Base-by-base conservation (phyloP, 2,888 invertebrate species). In the Drosophila phalerata region DNA sequence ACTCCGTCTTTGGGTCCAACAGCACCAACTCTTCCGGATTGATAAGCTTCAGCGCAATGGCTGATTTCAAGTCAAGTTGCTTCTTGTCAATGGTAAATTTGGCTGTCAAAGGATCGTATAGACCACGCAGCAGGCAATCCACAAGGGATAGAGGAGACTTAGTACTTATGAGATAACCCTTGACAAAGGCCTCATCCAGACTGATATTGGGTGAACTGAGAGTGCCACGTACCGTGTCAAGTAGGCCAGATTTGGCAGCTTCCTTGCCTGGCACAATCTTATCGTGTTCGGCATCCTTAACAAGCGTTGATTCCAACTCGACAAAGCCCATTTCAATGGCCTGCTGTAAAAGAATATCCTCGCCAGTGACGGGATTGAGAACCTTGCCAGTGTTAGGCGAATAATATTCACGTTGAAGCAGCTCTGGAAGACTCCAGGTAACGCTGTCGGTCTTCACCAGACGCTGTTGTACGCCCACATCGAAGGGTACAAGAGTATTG, bases 71-170 rank as follows among this genome's bases (percentile, higher is more conserved):
- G 13, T 96, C 96, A 82, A 96, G 94, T 56, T 94, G 94, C 53
- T 95, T 94, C 25, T 95, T 94, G 73, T 96, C 95, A 64, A 96
- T 95, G 5, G 94, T 94, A 69, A 96, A 94, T 56, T 95, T 94
- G 0, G 97, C 97, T 3, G 95, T 95, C 74, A 94, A 94, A 4
- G 96, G 94, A 89, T 97, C 95, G 90, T 97, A 97, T 42, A 96
- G 94, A 70, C 96, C 96, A 91, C 97, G 95, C 28, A 97, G 95
- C 60, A 97, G 93, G 13, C 97, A 96, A 93, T 97, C 97, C 91
- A 97, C 97, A 67, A 97, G 92, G 0, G 97, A 96, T 94, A 96
- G 95, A 0, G 97, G 97, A 86, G 96, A 95, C 60, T 95, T 94
- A 32, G 96, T 96, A 85, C 96, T 96, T 32, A 97, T 92, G 43